Conservation (phyloP, 30 jellyfish, hydroid and myxozoan species). For the Cassiopea xamachana region DNA sequence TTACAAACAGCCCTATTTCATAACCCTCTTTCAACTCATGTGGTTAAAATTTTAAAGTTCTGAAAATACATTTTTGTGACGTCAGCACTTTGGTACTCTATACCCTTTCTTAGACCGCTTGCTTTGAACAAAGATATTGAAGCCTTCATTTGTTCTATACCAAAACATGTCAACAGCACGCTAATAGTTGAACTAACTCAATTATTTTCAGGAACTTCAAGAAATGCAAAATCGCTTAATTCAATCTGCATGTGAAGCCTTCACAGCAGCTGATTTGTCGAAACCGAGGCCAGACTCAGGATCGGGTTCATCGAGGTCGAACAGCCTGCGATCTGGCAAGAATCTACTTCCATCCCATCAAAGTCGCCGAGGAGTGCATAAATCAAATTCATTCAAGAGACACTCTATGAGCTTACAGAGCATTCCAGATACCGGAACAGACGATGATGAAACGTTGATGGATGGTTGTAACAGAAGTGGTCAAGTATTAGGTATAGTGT, state of each 20-base stretch:
- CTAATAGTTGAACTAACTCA: too few species aligned
- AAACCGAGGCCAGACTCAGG: constrained; percentile 91
- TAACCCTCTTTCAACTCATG: too few species aligned
- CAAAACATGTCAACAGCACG: too few species aligned
- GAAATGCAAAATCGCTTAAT: constrained; percentile 96
- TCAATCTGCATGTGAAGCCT: constrained; percentile 97
- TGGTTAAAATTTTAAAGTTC: too few species aligned
- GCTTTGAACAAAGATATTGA: too few species aligned
- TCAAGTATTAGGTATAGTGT: constrained; percentile 27
- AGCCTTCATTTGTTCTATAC: too few species aligned
- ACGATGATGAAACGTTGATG: constrained; percentile 47
- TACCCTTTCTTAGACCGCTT: too few species aligned
- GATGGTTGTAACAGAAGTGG: constrained; percentile 52
- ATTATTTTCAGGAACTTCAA: constrained; percentile 79
- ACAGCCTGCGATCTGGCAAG: constrained; percentile 77
- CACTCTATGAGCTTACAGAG: constrained; percentile 81
- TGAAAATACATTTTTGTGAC: too few species aligned
- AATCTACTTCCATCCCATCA: constrained; percentile 63
- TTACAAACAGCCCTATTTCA: too few species aligned
- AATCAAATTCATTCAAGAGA: constrained; percentile 65
- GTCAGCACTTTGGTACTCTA: too few species aligned
- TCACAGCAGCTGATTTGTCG: constrained; percentile 83
- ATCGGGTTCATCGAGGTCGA: constrained; percentile 77
- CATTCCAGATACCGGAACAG: constrained; percentile 75
- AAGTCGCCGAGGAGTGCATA: constrained; percentile 52